Conservation (phyloP, 2,888 invertebrate genomes). For the Drosophila nr. fundita region DNA sequence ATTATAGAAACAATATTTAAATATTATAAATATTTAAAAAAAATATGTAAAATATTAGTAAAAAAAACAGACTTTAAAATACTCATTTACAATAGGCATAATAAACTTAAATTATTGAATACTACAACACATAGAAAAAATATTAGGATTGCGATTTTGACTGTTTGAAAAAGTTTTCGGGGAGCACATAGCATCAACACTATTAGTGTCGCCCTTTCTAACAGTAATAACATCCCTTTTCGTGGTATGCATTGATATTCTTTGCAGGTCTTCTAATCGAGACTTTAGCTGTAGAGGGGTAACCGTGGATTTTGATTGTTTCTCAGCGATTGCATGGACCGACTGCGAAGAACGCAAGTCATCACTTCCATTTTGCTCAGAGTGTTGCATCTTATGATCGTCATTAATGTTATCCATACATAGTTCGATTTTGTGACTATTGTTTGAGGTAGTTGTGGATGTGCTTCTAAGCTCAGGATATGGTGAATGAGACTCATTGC, state of each 20-base stretch:
- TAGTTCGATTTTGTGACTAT: slow-evolving; percentile 56
- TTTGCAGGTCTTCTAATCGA: slow-evolving; percentile 86
- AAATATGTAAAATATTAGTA: slow-evolving; percentile 11
- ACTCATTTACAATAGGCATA: slow-evolving; percentile 21
- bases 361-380: slow-evolving; percentile 2
- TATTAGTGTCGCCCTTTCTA: slow-evolving; percentile 76
- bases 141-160: slow-evolving; percentile 57
- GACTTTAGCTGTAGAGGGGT: slow-evolving; percentile 88
- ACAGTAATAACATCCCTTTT: slow-evolving; percentile 55
- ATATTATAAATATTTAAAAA: slow-evolving; percentile 21
- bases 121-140: slow-evolving; percentile 77
- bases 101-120: slow-evolving; percentile 69
- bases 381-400: slow-evolving; percentile 14
- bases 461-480: slow-evolving; percentile 85
- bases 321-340: slow-evolving; percentile 31
- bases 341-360: slow-evolving; percentile 6
- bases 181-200: slow-evolving; percentile 68
- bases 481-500: slow-evolving; percentile 91
- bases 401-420: slow-evolving; percentile 33
- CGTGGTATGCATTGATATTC: slow-evolving; percentile 64
- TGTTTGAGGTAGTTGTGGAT: slow-evolving; percentile 67
- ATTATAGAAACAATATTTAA: slow-evolving; percentile 16
- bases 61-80: slow-evolving; percentile 22
- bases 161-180: slow-evolving; percentile 45
- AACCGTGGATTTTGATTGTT: slow-evolving; percentile 85